Evolutionary conservation across 2,113 vertebrate genomes (phyloP), one percentile per base, ranked within the genome.

Genomic region (Eptesicus fuscus): DNA sequence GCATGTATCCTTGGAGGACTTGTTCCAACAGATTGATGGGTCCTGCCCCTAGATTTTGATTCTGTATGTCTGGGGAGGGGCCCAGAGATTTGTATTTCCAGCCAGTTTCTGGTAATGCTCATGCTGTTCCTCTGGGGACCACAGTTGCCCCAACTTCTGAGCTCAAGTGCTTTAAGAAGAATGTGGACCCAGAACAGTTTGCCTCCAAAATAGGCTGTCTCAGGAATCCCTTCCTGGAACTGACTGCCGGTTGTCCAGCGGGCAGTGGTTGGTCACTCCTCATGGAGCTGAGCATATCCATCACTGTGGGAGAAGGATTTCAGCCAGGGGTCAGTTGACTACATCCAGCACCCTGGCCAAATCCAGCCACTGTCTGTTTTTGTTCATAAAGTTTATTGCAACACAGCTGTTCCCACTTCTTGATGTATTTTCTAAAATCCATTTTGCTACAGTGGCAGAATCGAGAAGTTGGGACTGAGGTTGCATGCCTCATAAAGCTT

Each of bases 1-100:
- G 10, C 2, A 0, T 23, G 23, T 28, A 20, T 61, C 37, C 42
- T 13, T 0, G 5, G 30, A 25, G 25, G 25, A 1, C 16, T 84
- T 37, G 4, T 35, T 83, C 42, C 70, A 30, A 63, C 13, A 59
- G 32, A 23, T 23, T 0, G 30, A 44, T 47, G 65, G 11, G 11
- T 76, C n/a, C n/a, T 2, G 1, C 6, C 14, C 13, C 10, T 11
- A 35, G 35, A 22, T 14, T 65, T 89, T 65, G 49, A 76, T 76
- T 94, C 65, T 67, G 30, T 30, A 8, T 35, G 28, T 42, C 25
- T 53, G 42, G 30, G 7, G 1, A 30, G 25, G 16, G 3, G 9
- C 25, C 59, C 22, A 35, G 42, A 49, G 47, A 51, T 37, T 28
- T 56, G 13, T 2, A 35, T 25, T 35, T 73, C 20, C 40, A 61